Percentiles rank a stretch among this genome's conserved stretches.
Conservation (phyloP, 2,113 vertebrate species). For the Hippolais icterina region DNA sequence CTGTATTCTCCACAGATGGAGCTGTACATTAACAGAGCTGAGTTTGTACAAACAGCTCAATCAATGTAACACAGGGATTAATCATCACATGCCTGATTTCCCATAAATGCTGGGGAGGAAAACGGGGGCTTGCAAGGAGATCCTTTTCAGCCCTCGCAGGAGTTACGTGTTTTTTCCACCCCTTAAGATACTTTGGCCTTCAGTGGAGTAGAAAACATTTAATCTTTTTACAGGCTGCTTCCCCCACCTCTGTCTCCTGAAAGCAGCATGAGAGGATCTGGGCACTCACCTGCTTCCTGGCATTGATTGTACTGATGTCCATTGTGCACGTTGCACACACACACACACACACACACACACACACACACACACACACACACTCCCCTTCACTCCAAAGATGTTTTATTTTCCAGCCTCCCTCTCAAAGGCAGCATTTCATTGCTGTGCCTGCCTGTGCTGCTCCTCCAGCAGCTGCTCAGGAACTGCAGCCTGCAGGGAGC, state of each 20-base stretch:
- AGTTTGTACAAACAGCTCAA: slow-evolving; percentile 50
- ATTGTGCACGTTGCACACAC: neutral
- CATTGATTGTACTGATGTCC: neutral
- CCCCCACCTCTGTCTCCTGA: neutral
- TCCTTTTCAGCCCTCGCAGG: neutral
- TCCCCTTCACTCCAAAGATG: neutral
- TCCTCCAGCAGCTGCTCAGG: neutral
- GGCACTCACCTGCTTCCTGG: neutral
- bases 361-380: neutral
- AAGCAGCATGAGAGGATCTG: neutral
- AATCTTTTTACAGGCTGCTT: neutral
- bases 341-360: neutral
- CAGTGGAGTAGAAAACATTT: neutral
- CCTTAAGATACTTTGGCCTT: neutral
- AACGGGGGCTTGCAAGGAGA: neutral
- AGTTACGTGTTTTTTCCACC: neutral
- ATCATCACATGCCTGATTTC: slow-evolving; percentile 28
- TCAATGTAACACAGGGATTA: slow-evolving; percentile 28
- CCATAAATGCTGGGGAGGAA: neutral
- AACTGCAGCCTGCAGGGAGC: neutral
- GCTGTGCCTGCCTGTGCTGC: neutral
- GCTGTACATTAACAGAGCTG: slow-evolving; percentile 45
- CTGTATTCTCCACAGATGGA: slow-evolving; percentile 33
- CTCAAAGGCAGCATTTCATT: neutral
- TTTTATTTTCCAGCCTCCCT: neutral